Base-by-base conservation (phyloP, 1,140 invertebrate genomes). In the Brachionus calyciflorus region DNA sequence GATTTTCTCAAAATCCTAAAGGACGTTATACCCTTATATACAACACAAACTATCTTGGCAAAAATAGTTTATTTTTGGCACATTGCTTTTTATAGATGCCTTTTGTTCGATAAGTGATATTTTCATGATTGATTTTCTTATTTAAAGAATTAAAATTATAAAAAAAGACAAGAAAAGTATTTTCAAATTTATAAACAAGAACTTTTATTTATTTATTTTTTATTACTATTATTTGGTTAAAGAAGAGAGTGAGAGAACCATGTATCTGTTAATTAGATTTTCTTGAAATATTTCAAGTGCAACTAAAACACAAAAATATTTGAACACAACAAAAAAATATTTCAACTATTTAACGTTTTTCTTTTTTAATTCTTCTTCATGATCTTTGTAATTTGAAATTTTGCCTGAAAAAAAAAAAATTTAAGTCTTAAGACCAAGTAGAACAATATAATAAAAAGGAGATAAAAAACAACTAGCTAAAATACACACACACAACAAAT, bases 261-360 rank as follows among this genome's bases (percentile, higher is more conserved):
- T 60, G 30, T 60, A 30, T 60, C 55, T 60, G 33, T 41, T 30
- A 60, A 37, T 37, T n/a, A 60, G 55, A 33, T 33, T 60, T 60
- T 60, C 55, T 60, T 37, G 12, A 60, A 60, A 60, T 60, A 60
- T 60, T 60, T 60, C 55, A 60, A 60, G 55, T 60, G 55, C 55
- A 60, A 60, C 55, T 60, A 60, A 41, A 9, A 33, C n/a, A 21
- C 19, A 37, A 60, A 9, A 41, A 19, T 2, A 37, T n/a, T n/a
- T n/a, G n/a, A n/a, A n/a, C n/a, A n/a, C n/a, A n/a, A n/a, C n/a
- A 37, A 28, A 60, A 28, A 19, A 33, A 30, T 33, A 60, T 60
- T 60, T 60, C 55, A 60, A 60, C 55, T 60, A 60, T 60, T 60
- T 60, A 60, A 60, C 55, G 55, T 60, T 60, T 40, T 60, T 2